A percentile compares a stretch with the other conserved stretches of the same genome.
phyloP scores from a whole-genome alignment of 1,140 invertebrate species.

The Oryctes rhinoceros region DNA sequence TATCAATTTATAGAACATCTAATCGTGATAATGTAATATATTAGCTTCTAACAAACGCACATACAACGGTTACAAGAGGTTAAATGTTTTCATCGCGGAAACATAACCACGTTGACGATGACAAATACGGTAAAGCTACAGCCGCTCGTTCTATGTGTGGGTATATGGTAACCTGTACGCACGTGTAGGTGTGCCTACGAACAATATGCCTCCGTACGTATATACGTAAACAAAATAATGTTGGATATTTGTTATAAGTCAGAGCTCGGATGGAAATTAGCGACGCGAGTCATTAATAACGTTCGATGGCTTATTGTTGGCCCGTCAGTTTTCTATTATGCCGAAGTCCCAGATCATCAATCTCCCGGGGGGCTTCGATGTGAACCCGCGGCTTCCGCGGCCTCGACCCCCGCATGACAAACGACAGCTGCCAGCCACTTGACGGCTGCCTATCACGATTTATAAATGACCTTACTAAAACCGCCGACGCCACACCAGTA shows the following conservation, averaged over 20 bases:
- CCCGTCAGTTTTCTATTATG: constrained; percentile 47
- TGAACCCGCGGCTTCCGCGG: constrained; percentile 48
- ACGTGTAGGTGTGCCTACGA: not conserved
- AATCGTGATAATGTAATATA: constrained; percentile 3
- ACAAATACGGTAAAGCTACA: constrained; percentile 11
- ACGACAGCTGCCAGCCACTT: constrained; percentile 53
- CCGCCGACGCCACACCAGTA: constrained; percentile 8
- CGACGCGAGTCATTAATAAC: constrained; percentile 46
- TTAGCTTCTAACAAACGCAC: constrained; percentile 16
- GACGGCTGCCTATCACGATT: constrained; percentile 54
- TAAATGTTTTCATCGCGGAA: constrained; percentile 17
- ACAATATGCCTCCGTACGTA: constrained; percentile 43
- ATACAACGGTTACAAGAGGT: not conserved
- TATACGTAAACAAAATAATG: constrained; percentile 46
- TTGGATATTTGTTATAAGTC: constrained; percentile 43
- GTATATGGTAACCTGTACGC: not conserved
- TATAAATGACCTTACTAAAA: constrained; percentile 49
- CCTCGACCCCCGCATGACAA: constrained; percentile 50
- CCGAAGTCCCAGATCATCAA: constrained; percentile 39
- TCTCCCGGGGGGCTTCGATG: constrained; percentile 45
- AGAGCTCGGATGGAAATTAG: constrained; percentile 46
- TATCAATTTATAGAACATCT: constrained; percentile 9
- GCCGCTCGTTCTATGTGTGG: not conserved
- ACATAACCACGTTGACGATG: constrained; percentile 6
- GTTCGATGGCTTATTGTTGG: constrained; percentile 47